Evolutionary conservation across 2,113 vertebrate genomes (phyloP).

Genomic region (Daubentonia madagascariensis): DNA sequence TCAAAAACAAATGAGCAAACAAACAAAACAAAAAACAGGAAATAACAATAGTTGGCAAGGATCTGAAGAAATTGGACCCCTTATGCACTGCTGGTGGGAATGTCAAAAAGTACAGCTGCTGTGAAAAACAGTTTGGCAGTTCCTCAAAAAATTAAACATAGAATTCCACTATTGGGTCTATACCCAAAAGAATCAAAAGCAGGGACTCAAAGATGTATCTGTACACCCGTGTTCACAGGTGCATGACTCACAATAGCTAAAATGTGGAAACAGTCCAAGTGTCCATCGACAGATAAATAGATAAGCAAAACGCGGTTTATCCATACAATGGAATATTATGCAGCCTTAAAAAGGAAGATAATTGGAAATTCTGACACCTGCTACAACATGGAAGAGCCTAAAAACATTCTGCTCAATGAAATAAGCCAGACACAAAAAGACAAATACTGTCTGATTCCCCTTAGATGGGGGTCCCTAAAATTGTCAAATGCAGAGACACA

Average conservation of each 20-base stretch:
- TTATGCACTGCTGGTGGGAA: rapidly evolving
- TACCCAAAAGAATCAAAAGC: too few species aligned
- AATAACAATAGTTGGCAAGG: not conserved
- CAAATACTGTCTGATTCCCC: not conserved
- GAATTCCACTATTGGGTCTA: not conserved
- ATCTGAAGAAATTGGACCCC: not conserved
- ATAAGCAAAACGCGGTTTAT: rapidly evolving
- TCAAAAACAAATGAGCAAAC: not conserved
- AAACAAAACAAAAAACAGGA: not conserved
- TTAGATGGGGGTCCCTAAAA: rapidly evolving
- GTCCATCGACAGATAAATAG: rapidly evolving
- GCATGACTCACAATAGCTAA: rapidly evolving
- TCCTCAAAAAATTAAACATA: not conserved
- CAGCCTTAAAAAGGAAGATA: not conserved
- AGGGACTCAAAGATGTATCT: not conserved
- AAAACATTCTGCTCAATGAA: too few species aligned
- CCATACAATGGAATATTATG: not conserved
- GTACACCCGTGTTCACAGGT: not conserved
- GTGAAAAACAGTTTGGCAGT: too few species aligned
- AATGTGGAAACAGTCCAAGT: too few species aligned
- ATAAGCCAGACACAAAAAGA: not conserved
- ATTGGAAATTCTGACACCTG: not conserved
- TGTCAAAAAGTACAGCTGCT: rapidly evolving
- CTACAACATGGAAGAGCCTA: rapidly evolving
- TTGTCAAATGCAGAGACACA: not conserved